phyloP scores from a whole-genome alignment of 2,888 invertebrate genomes.

The Zaprionus obscuricornis region DNA sequence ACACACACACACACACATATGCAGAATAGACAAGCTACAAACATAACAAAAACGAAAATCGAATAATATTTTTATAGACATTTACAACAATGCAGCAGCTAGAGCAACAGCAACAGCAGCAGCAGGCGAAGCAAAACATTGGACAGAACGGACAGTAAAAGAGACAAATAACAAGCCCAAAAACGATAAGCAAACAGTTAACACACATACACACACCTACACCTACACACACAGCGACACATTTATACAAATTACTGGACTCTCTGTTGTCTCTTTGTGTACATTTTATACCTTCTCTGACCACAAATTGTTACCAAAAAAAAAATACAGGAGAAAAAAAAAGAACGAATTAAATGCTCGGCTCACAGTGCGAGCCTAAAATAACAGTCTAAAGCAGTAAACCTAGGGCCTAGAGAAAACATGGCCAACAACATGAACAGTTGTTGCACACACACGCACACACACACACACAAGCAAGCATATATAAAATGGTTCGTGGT shows the following conservation, averaged over 20 bases:
- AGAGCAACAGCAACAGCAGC: no score
- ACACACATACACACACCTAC: conserved; percentile 27
- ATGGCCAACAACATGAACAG: conserved; percentile 60
- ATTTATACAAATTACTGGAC: conserved; percentile 30
- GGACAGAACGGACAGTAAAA: conserved; percentile 34
- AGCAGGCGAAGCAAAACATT: conserved; percentile 55
- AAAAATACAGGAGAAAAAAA: conserved; percentile 18
- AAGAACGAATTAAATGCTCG: conserved; percentile 50
- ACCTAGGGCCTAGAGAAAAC: conserved; percentile 60
- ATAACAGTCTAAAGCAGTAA: conserved; percentile 60
- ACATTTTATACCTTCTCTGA: conserved; percentile 32
- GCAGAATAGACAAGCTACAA: conserved; percentile 8
- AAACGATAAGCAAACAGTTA: conserved; percentile 71
- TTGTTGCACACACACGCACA: no score
- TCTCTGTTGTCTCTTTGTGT: conserved; percentile 30
- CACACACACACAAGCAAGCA: no score
- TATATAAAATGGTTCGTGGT: conserved; percentile 63
- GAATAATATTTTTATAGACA: conserved; percentile 78
- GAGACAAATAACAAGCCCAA: conserved; percentile 63
- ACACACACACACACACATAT: conserved; percentile 9
- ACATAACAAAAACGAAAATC: conserved; percentile 50
- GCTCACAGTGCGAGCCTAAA: conserved; percentile 61
- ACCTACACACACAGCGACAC: conserved; percentile 27
- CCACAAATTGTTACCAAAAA: conserved; percentile 75
- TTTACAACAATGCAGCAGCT: conserved; percentile 66